Percentiles rank a stretch among this genome's conserved stretches.
Evolutionary conservation across 2,113 vertebrate genomes (phyloP).

Genomic region (Grammomys dolichurus): DNA sequence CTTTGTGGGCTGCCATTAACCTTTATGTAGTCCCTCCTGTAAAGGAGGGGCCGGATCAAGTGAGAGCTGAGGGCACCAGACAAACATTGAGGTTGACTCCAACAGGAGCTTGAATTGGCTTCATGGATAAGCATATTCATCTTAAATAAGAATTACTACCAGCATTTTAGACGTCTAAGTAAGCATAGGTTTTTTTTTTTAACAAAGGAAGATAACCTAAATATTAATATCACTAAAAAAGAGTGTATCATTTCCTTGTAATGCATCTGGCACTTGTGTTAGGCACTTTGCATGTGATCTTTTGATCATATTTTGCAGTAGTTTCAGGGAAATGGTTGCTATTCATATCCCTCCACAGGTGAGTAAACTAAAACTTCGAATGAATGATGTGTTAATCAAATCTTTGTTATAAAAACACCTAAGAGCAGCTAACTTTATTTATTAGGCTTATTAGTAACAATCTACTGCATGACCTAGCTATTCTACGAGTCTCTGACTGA

Average conservation of each 20-base stretch:
- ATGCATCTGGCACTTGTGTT: not conserved
- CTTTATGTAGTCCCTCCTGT: constrained; percentile 50
- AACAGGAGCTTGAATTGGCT: not conserved
- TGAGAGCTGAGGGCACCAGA: not conserved
- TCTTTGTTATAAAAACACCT: not conserved
- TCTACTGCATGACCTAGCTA: not conserved
- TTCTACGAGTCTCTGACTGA: not conserved
- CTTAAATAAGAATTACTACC: not conserved
- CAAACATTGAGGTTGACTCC: not conserved
- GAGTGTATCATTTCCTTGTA: not conserved
- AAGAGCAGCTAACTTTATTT: not conserved
- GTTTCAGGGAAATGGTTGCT: not conserved
- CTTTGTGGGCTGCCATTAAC: constrained; percentile 60
- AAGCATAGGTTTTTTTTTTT: not conserved
- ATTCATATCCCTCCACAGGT: not conserved
- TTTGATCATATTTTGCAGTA: not conserved
- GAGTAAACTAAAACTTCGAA: constrained; percentile 3
- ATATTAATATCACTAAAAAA: constrained; percentile 18
- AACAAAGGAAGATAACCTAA: not conserved
- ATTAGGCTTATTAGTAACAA: not conserved
- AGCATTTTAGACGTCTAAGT: constrained; percentile 7
- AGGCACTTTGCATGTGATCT: not conserved
- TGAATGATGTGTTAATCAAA: not conserved
- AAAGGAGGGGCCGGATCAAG: constrained; percentile 40
- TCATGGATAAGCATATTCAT: constrained; percentile 7